Evolutionary conservation across 1,140 invertebrate genomes (phyloP).

Genomic region (Gonatopus flavifemur): DNA sequence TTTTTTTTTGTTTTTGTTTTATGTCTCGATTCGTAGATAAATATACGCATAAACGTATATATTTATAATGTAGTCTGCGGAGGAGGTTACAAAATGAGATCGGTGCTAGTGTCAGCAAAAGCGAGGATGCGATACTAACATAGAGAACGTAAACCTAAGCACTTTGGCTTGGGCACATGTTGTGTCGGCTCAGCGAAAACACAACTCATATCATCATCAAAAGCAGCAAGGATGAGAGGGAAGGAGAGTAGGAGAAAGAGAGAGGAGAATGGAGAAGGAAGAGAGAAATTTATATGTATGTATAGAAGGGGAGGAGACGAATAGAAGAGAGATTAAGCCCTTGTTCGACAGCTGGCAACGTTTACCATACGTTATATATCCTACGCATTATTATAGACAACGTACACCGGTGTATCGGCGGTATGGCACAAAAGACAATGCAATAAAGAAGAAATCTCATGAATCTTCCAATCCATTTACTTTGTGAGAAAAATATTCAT

Average conservation of each 20-base stretch:
- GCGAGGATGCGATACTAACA: conserved; percentile 45
- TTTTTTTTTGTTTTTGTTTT: not conserved
- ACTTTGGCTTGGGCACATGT: conserved; percentile 56
- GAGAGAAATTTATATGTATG: conserved; percentile 9
- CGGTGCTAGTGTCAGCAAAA: conserved; percentile 51
- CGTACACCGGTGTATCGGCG: too few relatives aligned
- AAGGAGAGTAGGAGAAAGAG: conserved; percentile 14
- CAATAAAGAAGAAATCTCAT: too few relatives aligned
- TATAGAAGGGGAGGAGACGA: conserved; percentile 5
- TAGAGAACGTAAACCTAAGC: conserved; percentile 53
- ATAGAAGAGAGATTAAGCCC: conserved; percentile 35
- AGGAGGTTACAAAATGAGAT: conserved; percentile 48
- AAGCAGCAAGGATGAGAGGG: conserved; percentile 28
- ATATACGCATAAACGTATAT: conserved; percentile 16
- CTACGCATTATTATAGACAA: too few relatives aligned
- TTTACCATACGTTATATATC: conserved; percentile 29
- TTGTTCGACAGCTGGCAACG: conserved; percentile 44
- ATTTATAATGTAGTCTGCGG: conserved; percentile 46
- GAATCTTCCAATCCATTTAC: too few relatives aligned
- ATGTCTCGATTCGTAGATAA: conserved; percentile 13
- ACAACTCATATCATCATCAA: conserved; percentile 49
- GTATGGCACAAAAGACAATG: too few relatives aligned
- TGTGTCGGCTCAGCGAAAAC: conserved; percentile 57
- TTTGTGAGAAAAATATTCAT: too few relatives aligned
- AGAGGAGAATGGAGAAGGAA: conserved; percentile 10